A percentile compares a stretch with the other conserved stretches of the same genome.
Conservation (phyloP, 2,888 invertebrate genomes). For the Cyrtodaria siliqua region DNA sequence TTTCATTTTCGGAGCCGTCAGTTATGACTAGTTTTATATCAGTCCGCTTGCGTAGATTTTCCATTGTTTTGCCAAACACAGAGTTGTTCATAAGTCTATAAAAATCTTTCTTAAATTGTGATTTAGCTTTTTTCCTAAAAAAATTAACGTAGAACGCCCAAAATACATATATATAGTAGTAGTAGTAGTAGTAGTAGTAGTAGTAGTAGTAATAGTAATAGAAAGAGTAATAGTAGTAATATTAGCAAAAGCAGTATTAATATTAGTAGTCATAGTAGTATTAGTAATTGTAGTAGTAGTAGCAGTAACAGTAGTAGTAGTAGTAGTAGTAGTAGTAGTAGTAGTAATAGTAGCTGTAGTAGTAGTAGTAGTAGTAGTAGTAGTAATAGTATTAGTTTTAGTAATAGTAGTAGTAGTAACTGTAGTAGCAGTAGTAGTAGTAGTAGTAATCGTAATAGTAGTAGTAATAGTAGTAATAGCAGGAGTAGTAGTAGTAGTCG, state of each 20-base stretch:
- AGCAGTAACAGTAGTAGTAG: background rate
- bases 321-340: slow-evolving; percentile 1
- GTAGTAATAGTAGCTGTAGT: slow-evolving; percentile 1
- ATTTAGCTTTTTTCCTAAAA: no score
- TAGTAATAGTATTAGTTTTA: slow-evolving; percentile 1
- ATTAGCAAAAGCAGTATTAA: background rate
- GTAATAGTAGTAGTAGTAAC: background rate
- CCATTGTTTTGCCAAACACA: no score
- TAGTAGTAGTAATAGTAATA: background rate
- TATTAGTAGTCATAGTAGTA: background rate
- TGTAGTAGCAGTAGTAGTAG: background rate
- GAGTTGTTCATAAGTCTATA: no score
- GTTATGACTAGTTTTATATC: no score
- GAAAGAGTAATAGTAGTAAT: background rate
- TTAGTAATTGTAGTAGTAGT: background rate
- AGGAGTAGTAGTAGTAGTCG: slow-evolving; percentile 22
- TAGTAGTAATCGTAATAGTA: slow-evolving; percentile 10
- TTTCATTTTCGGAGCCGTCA: no score
- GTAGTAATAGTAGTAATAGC: slow-evolving; percentile 13
- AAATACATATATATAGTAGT: no score
- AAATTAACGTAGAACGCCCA: no score
- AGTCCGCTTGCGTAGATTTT: no score
- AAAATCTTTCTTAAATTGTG: no score
- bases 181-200: background rate
- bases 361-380: slow-evolving; percentile 1